Percentiles rank a stretch among this genome's conserved stretches.
These are phyloP conservation scores for Scarus forsteni DNA, from an alignment of 2,797 vertebrate genomes.

Conservation along the genomic window DNA sequence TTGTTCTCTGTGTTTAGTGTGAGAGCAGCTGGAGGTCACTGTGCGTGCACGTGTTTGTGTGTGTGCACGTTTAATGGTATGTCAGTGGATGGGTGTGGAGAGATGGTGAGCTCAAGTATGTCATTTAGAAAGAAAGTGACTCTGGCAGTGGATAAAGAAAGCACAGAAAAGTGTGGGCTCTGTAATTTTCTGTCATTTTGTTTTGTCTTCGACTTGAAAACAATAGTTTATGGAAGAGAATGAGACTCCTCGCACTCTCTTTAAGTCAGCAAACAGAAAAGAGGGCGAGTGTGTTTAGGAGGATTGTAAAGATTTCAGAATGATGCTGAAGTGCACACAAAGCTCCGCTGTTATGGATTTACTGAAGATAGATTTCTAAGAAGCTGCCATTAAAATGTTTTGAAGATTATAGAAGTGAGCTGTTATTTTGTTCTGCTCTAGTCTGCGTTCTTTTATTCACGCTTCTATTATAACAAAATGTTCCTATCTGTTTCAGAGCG, in stretches of 20 bases:
- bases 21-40: not conserved
- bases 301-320: conserved; percentile 9
- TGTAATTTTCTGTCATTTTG: conserved; percentile 38
- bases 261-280: not conserved
- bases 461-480: conserved; percentile 53
- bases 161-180: conserved; percentile 23
- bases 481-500: conserved; percentile 32
- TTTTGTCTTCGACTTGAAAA: conserved; percentile 22
- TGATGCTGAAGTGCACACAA: conserved; percentile 7
- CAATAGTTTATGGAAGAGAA: conserved; percentile 6
- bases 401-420: conserved; percentile 22
- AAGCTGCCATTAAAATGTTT: conserved; percentile 14
- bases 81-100: conserved; percentile 33
- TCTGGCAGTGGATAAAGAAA: conserved; percentile 21
- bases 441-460: conserved; percentile 30
- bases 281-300: not conserved
- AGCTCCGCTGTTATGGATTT: conserved; percentile 12
- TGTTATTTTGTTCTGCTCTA: conserved; percentile 40
- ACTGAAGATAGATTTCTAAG: conserved; percentile 3
- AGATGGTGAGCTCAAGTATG: conserved; percentile 34
- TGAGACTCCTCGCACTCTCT: conserved; percentile 3
- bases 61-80: conserved; percentile 21
- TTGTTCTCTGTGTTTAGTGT: not conserved
- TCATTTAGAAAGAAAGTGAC: conserved; percentile 32
- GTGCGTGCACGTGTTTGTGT: not conserved